Conservation (phyloP, 2,888 invertebrate genomes). For the Epinotia demarniana region DNA sequence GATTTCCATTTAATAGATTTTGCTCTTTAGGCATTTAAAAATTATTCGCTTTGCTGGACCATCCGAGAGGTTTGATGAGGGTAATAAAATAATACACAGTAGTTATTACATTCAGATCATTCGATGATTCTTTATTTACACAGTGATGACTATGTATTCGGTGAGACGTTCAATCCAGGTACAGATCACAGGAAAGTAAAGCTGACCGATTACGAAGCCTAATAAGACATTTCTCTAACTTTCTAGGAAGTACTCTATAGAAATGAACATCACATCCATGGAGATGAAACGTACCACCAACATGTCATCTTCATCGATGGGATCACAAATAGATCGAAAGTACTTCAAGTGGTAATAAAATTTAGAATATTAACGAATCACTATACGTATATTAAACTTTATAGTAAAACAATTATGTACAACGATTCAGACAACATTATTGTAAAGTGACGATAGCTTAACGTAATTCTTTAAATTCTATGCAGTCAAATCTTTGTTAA, state of each 20-base stretch:
- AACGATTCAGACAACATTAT: conserved; percentile 55
- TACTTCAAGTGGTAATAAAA: conserved; percentile 67
- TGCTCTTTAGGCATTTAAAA: conserved; percentile 11
- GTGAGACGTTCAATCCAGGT: conserved; percentile 70
- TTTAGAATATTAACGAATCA: conserved; percentile 70
- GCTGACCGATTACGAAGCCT: conserved; percentile 68
- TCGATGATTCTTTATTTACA: conserved; percentile 84
- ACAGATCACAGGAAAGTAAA: conserved; percentile 75
- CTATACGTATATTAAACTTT: conserved; percentile 60
- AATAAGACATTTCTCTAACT: conserved; percentile 60
- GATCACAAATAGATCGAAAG: conserved; percentile 54
- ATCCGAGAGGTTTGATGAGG: neutral
- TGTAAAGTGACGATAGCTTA: conserved; percentile 48
- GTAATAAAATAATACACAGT: conserved; percentile 68
- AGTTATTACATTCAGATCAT: conserved; percentile 82
- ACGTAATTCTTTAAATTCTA: conserved; percentile 64
- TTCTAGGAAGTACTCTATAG: conserved; percentile 47
- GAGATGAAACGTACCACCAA: conserved; percentile 45
- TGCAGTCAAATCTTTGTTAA: conserved; percentile 82
- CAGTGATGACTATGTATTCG: conserved; percentile 65
- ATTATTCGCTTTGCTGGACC: neutral
- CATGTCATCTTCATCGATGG: conserved; percentile 51
- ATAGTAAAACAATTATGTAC: conserved; percentile 61
- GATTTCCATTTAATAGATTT: conserved; percentile 12
- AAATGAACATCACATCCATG: conserved; percentile 52